These are phyloP conservation scores for Drosophila ananassae DNA, from an alignment of 1,140 invertebrate genomes.

Conservation along the genomic window DNA sequence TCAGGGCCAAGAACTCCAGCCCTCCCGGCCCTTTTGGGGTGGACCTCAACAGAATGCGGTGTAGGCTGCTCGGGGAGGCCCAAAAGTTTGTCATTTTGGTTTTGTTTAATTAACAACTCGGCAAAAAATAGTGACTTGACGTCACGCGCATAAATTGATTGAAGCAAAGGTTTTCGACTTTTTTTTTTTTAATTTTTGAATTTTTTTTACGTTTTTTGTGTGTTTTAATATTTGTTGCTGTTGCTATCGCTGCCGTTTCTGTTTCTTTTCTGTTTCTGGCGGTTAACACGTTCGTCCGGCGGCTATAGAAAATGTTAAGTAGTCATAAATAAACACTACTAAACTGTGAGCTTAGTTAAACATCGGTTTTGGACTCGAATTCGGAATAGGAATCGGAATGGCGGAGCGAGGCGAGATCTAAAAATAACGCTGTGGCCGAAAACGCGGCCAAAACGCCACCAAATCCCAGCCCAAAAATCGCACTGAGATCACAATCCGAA, in stretches of 20 bases:
- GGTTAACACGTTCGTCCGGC: constrained; percentile 70
- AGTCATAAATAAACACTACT: constrained; percentile 81
- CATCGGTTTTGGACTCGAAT: neutral
- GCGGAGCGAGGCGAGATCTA: constrained; percentile 23
- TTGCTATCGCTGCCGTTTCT: constrained; percentile 27
- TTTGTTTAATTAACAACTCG: constrained; percentile 71
- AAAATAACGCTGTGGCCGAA: constrained; percentile 44
- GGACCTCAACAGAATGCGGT: constrained; percentile 18
- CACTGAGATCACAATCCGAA: constrained; percentile 2
- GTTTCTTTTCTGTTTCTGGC: constrained; percentile 42
- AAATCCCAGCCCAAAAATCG: constrained; percentile 2
- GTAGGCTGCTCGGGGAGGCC: neutral
- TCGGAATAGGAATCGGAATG: neutral
- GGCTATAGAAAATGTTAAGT: constrained; percentile 65
- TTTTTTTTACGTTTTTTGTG: constrained; percentile 13
- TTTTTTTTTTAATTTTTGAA: constrained; percentile 13
- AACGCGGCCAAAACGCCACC: constrained; percentile 10
- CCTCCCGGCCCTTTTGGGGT: constrained; percentile 8
- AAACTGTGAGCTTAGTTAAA: constrained; percentile 71
- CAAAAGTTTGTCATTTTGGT: constrained; percentile 58
- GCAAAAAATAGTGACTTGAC: constrained; percentile 51
- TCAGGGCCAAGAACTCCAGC: constrained; percentile 35
- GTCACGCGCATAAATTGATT: constrained; percentile 76
- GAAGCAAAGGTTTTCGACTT: constrained; percentile 27
- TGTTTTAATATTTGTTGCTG: constrained; percentile 34